These are phyloP conservation scores for Petrosia ficiformis DNA, from an alignment of 37 sponge, comb jelly and placozoan species.

Conservation along the genomic window DNA sequence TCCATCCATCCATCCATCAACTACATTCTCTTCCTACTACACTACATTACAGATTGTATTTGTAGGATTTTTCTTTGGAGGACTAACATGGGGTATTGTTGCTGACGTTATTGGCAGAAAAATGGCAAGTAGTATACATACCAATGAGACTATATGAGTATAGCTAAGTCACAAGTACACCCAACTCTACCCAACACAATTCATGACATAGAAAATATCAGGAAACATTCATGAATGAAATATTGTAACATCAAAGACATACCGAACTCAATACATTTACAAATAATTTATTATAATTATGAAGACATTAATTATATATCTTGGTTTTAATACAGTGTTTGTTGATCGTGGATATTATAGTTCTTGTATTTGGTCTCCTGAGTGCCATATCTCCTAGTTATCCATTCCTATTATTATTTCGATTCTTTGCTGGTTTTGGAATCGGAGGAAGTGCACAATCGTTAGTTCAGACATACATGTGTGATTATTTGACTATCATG, in stretches of 20 bases:
- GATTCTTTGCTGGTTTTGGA: constrained; percentile 47
- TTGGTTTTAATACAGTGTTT: background rate
- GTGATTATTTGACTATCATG: background rate
- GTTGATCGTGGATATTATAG: constrained; percentile 21
- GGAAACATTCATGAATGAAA: too few species aligned
- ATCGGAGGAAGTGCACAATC: constrained; percentile 40
- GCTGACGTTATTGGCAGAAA: constrained; percentile 61
- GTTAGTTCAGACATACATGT: constrained; percentile 3
- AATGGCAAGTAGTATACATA: constrained; percentile 13
- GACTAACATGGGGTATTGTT: constrained; percentile 41
- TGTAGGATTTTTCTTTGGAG: constrained; percentile 66
- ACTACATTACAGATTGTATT: constrained; percentile 51
- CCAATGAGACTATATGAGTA: background rate
- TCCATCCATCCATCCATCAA: too few species aligned
- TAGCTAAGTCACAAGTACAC: background rate
- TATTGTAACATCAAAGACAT: too few species aligned
- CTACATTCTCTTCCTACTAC: background rate
- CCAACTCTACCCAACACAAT: too few species aligned
- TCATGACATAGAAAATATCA: too few species aligned
- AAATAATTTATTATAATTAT: too few species aligned
- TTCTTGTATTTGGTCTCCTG: constrained; percentile 32
- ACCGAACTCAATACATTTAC: too few species aligned
- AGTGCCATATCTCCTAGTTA: constrained; percentile 21
- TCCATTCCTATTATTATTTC: constrained; percentile 32
- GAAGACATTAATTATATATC: background rate